Base-by-base conservation (phyloP, 2,113 vertebrate genomes). In the Ciconia boyciana region DNA sequence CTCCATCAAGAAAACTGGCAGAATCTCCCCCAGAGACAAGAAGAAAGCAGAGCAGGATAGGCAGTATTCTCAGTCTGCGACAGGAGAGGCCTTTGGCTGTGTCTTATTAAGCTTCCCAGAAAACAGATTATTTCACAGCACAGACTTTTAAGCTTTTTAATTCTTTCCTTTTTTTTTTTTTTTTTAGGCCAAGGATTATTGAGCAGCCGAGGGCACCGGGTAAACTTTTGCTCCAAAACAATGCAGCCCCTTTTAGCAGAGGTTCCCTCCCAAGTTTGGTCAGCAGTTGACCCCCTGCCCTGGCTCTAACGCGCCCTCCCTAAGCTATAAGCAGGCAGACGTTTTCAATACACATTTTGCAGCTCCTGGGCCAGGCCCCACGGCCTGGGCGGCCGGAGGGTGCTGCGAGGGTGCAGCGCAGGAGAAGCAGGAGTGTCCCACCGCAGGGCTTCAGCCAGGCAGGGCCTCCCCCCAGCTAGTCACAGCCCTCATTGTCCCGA, bases 301-400 rank as follows among this genome's bases (percentile, higher is more conserved):
- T 2, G 1, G 1, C 25, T 48, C 36, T 19, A 43, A 7, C 2
- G 0, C 0, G 0, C 4, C 6, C 31, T 74, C 15, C 54, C 20
- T 21, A 12, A 65, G 7, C 16, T 41, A 6, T 11, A 54, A 46
- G 22, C 17, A 85, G 31, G 20, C 31, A 65, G 44, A 17, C 6
- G 9, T 43, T 86, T 64, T 20, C 24, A 26, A 2, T 1, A 11
- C 4, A 7, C 0, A 0, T 24, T 78, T 70, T 82, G 16, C 19
- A 75, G 28, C 10, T 22, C 11, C 26, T 29, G 11, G 55, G 24
- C 18, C 34, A n/a, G 46, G 22, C 5, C 22, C 36, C 34, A 16
- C 3, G 29, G 22, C 34, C 54, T 34, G 25, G 24, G 31, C 20
- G 13, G 43, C 13, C 9, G 0, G 11, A 70, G 10, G 19, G 11